Base-by-base conservation (phyloP, 2,888 invertebrate genomes). In the Apamea crenata region DNA sequence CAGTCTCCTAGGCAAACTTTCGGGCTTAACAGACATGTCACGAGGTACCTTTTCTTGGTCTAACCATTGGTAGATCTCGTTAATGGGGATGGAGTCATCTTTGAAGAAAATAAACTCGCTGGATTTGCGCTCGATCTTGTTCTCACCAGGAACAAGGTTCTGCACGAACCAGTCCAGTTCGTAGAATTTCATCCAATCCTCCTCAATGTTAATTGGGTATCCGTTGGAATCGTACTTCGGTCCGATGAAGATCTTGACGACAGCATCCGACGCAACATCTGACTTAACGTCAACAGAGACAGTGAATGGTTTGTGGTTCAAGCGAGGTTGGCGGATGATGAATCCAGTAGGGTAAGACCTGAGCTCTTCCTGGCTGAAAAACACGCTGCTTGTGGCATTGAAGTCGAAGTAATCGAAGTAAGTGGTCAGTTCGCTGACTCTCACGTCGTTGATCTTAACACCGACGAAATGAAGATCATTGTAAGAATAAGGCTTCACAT, bases 281-380 rank as follows among this genome's bases (percentile, higher is more conserved):
- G 98, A 97, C 77, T 97, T 96, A 36, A 98, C 94, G 66, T 97
- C 95, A 86, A 98, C 94, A 80, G 96, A 97, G 85, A 98, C 96
- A 78, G 95, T 96, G 97, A 98, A 98, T 4, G 97, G 97, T 83
- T 98, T 97, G 95, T 98, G 98, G 94, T 98, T 98, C 59, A 98
- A 95, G 88, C 98, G 98, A 85, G 97, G 97, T 93, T 98, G 98
- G 74, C 98, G 97, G 16, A 97, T 97, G 87, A 97, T 95, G 88
- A 97, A 97, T 8, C 88, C 87, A 70, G 96, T 91, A 3, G 94
- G 92, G 78, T 96, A 92, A 53, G 93, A 88, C 70, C 94, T 93
- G 32, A 94, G 90, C 69, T 96, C 94, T 14, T 95, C 90, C 32
- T 92, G 87, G 67, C 88, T 92, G 76, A 91, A 93, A 90, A 86